A percentile compares a stretch with the other conserved stretches of the same genome.
These are phyloP conservation scores for Regulus satrapa DNA, from an alignment of 2,113 vertebrate species.

Conservation along the genomic window DNA sequence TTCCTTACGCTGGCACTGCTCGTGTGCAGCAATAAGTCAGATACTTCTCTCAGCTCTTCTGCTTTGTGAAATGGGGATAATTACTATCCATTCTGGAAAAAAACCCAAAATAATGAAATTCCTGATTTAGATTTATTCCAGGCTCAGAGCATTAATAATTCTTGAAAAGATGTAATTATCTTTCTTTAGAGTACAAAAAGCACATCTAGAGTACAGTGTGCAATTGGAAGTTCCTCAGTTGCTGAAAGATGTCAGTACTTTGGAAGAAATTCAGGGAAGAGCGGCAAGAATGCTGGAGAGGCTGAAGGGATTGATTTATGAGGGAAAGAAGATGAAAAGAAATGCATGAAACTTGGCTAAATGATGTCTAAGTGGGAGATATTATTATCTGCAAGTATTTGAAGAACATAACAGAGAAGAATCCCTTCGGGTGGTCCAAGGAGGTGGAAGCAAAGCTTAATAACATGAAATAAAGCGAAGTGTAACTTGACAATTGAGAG, in stretches of 20 bases:
- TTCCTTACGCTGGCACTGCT: slow-evolving; percentile 13
- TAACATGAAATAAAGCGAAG: background rate
- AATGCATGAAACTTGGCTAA: slow-evolving; percentile 32
- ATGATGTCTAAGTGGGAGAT: slow-evolving; percentile 36
- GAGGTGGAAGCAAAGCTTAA: background rate
- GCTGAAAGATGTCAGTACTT: slow-evolving; percentile 39
- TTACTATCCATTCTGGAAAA: background rate
- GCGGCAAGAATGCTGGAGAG: slow-evolving; percentile 26
- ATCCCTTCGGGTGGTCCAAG: slow-evolving; percentile 28
- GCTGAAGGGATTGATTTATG: slow-evolving; percentile 42
- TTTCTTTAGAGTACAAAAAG: slow-evolving; percentile 3
- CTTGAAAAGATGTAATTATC: slow-evolving; percentile 38
- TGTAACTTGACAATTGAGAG: background rate
- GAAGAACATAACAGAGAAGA: background rate
- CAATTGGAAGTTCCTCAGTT: slow-evolving; percentile 15
- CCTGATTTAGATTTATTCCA: slow-evolving; percentile 14
- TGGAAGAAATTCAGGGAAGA: slow-evolving; percentile 50
- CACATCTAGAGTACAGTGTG: slow-evolving; percentile 4
- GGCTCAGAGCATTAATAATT: slow-evolving; percentile 5
- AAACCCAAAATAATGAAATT: background rate
- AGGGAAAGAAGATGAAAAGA: slow-evolving; percentile 54
- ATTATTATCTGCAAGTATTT: slow-evolving; percentile 37
- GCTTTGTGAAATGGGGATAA: background rate
- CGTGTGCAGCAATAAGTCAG: background rate
- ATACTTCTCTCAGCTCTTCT: background rate